Evolutionary conservation across 2,113 vertebrate genomes (phyloP).

Genomic region (Etheostoma spectabile): DNA sequence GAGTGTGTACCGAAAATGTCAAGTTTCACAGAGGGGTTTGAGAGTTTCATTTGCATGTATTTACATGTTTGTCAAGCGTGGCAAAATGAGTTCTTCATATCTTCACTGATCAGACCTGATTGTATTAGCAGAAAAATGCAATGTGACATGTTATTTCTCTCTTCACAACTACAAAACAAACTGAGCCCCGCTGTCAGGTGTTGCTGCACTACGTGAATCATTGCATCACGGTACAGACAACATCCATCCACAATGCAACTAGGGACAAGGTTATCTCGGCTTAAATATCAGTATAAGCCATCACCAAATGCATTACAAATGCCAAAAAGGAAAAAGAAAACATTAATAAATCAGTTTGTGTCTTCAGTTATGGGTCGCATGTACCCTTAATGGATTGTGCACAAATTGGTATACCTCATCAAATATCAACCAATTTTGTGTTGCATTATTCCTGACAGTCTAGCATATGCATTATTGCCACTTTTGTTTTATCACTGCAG

Average conservation of each 20-base stretch:
- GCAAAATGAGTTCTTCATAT: slow-evolving; percentile 28
- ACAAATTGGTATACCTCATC: slow-evolving; percentile 3
- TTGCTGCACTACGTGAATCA: slow-evolving; percentile 28
- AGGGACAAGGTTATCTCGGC: slow-evolving; percentile 1
- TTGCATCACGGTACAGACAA: slow-evolving; percentile 43
- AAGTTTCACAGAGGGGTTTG: slow-evolving; percentile 22
- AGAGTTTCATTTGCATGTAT: slow-evolving; percentile 47
- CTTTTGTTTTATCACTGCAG: slow-evolving; percentile 27
- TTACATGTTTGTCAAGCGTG: slow-evolving; percentile 54
- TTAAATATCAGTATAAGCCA: slow-evolving; percentile 17
- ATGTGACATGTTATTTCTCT: slow-evolving; percentile 12
- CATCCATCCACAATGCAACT: background rate
- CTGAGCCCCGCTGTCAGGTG: slow-evolving; percentile 26
- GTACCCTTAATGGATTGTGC: slow-evolving; percentile 6
- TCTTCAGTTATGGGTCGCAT: slow-evolving; percentile 6
- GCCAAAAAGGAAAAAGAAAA: background rate
- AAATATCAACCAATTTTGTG: slow-evolving; percentile 40
- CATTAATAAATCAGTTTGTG: slow-evolving; percentile 9
- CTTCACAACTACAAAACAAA: slow-evolving; percentile 5
- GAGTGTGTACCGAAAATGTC: slow-evolving; percentile 14
- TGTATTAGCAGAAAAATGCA: slow-evolving; percentile 32
- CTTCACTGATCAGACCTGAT: slow-evolving; percentile 35
- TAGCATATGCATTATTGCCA: slow-evolving; percentile 11
- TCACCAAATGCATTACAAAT: slow-evolving; percentile 21
- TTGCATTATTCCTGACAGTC: slow-evolving; percentile 1